Evolutionary conservation across 2,888 invertebrate genomes (phyloP).

Genomic region (Thymelicus sylvestris): DNA sequence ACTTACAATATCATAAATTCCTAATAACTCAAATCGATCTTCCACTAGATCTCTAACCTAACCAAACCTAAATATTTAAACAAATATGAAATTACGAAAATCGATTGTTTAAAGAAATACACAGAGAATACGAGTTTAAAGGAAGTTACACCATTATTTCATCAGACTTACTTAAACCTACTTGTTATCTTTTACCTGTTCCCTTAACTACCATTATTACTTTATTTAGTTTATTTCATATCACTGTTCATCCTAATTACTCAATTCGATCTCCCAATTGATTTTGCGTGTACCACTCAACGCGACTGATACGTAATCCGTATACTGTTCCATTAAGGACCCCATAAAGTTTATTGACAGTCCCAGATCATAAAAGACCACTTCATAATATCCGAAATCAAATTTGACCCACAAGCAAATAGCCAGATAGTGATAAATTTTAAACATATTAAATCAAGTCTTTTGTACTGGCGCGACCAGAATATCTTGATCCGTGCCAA

Average conservation of each 20-base stretch:
- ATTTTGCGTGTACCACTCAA: constrained; percentile 49
- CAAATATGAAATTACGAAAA: no score
- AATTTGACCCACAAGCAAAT: constrained; percentile 70
- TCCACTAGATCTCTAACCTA: no score
- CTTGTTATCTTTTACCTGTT: constrained; percentile 11
- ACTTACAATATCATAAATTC: no score
- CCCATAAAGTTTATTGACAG: constrained; percentile 67
- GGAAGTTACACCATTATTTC: no score
- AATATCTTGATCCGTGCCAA: constrained; percentile 46
- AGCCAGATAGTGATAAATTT: constrained; percentile 70
- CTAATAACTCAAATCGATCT: no score
- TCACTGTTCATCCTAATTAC: constrained; percentile 10
- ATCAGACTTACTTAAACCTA: no score
- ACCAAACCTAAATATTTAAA: no score
- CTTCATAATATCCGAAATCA: constrained; percentile 70
- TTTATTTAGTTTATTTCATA: background rate
- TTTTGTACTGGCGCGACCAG: constrained; percentile 52
- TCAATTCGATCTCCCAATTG: constrained; percentile 33
- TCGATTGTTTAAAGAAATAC: no score
- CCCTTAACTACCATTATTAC: background rate
- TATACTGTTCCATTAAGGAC: constrained; percentile 54
- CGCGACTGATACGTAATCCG: constrained; percentile 36
- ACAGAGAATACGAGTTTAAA: no score
- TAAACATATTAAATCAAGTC: constrained; percentile 76
- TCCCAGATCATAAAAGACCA: constrained; percentile 68